phyloP scores from a whole-genome alignment of 2,888 invertebrate species.

The Aporophyla lueneburgensis region DNA sequence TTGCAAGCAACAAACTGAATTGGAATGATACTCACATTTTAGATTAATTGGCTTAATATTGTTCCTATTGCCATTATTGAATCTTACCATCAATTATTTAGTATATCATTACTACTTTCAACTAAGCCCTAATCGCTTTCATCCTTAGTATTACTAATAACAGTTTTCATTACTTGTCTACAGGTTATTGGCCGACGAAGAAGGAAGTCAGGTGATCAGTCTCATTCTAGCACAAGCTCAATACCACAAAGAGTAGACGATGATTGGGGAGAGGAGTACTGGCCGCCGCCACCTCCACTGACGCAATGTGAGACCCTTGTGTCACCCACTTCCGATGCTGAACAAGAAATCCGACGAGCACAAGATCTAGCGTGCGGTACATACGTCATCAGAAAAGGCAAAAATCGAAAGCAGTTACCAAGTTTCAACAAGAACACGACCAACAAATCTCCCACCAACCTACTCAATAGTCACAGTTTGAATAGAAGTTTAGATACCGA shows the following conservation, averaged over 20 bases:
- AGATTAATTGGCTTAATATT: not conserved
- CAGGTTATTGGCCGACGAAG: slow-evolving; percentile 91
- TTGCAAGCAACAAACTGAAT: not conserved
- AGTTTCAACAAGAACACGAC: slow-evolving; percentile 89
- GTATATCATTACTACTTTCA: not conserved
- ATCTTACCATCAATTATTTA: not conserved
- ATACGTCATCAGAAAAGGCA: slow-evolving; percentile 95
- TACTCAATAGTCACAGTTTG: slow-evolving; percentile 87
- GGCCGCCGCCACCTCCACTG: slow-evolving; percentile 93
- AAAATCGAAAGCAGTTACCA: slow-evolving; percentile 92
- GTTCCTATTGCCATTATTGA: not conserved
- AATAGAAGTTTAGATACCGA: slow-evolving; percentile 88
- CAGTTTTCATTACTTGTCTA: slow-evolving; percentile 52
- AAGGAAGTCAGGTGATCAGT: slow-evolving; percentile 90
- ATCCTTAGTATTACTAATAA: not conserved
- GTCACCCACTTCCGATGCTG: slow-evolving; percentile 93
- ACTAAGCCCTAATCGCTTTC: not conserved
- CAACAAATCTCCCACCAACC: slow-evolving; percentile 84
- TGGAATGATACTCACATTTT: not conserved
- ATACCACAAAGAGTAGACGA: slow-evolving; percentile 92
- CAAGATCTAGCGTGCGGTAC: slow-evolving; percentile 92
- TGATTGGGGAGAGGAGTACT: slow-evolving; percentile 92
- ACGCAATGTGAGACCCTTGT: slow-evolving; percentile 92
- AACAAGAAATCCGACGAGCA: slow-evolving; percentile 80
- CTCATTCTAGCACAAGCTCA: slow-evolving; percentile 93